Evolutionary conservation across 2,113 vertebrate genomes (phyloP).

Genomic region (Anolis sagrei): DNA sequence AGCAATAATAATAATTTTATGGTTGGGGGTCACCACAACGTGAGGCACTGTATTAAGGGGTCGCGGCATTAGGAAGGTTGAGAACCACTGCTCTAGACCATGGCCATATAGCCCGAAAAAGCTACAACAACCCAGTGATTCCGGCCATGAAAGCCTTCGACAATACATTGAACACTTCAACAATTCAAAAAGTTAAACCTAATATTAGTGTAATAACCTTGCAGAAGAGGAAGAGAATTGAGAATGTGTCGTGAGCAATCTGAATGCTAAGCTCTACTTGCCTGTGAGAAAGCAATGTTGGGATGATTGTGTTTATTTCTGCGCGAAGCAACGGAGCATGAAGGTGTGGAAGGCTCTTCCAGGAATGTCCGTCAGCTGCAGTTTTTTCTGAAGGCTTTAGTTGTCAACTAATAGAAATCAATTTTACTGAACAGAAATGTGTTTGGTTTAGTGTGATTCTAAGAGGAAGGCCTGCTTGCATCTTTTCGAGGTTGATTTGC

Average conservation of each 20-base stretch:
- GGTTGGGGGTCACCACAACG: no score
- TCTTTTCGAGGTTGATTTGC: background rate
- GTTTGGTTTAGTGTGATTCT: background rate
- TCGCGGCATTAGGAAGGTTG: no score
- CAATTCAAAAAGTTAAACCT: background rate
- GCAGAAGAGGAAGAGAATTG: background rate
- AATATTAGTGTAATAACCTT: background rate
- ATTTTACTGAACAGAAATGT: background rate
- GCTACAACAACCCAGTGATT: no score
- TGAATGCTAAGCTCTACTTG: no score
- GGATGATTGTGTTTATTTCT: background rate
- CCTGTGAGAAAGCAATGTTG: constrained; percentile 34
- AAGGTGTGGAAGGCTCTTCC: constrained; percentile 10
- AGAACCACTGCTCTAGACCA: no score
- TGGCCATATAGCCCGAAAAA: no score
- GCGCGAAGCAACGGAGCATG: background rate
- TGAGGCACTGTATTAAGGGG: no score
- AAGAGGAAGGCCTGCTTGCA: background rate
- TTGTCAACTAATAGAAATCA: constrained; percentile 8
- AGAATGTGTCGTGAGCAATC: no score
- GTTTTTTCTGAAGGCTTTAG: constrained; percentile 27
- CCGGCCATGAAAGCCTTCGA: no score
- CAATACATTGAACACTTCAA: no score
- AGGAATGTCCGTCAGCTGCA: constrained; percentile 20
- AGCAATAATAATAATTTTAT: no score